Percentiles rank a stretch among this genome's conserved stretches.
Conservation (phyloP, 35 echinoderm and acorn worm species). For the Stichopus chloronotus region DNA sequence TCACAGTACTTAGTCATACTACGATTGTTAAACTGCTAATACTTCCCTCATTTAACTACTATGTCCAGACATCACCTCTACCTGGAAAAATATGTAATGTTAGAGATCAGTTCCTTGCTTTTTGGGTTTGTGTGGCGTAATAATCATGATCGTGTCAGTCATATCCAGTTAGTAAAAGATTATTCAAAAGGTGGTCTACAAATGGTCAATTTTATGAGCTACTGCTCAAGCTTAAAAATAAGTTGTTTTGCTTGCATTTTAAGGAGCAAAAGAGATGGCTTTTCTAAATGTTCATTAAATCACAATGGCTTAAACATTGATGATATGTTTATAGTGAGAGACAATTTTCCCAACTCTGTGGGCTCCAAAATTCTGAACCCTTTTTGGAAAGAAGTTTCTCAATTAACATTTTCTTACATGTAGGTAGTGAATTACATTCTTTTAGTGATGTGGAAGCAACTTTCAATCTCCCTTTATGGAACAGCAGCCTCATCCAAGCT, state of each 20-base stretch:
- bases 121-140: slow-evolving; percentile 15
- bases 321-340: neutral
- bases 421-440: neutral
- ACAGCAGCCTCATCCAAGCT: neutral
- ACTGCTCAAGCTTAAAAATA: neutral
- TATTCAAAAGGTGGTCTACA: slow-evolving; percentile 19
- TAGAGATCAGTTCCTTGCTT: neutral
- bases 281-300: neutral
- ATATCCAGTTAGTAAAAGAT: neutral
- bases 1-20: neutral
- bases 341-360: neutral
- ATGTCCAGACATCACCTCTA: neutral
- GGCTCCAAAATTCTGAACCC: neutral
- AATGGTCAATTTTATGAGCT: neutral
- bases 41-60: too few species aligned
- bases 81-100: neutral
- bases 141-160: slow-evolving; percentile 14
- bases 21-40: neutral
- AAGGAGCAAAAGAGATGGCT: neutral
- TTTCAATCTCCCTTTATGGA: neutral
- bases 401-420: neutral
- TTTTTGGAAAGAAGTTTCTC: slow-evolving; percentile 35
- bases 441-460: neutral
- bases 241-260: slow-evolving; percentile 18
- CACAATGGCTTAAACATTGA: neutral